Percentiles rank a stretch among this genome's conserved stretches.
Evolutionary conservation across 2,113 vertebrate genomes (phyloP).

Genomic region (Cheilinus undulatus): DNA sequence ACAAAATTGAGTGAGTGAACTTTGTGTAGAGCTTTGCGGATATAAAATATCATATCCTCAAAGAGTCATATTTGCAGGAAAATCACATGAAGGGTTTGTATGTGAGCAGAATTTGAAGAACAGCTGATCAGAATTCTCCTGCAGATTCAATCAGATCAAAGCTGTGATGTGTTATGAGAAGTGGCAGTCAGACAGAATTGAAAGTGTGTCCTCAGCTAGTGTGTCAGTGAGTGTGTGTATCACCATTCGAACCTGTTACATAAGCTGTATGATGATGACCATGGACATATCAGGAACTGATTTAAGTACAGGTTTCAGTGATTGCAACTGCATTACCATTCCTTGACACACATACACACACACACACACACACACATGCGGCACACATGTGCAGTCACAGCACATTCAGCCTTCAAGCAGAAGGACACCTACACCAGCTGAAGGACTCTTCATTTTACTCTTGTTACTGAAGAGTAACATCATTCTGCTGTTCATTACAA

Average conservation of each 20-base stretch:
- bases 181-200: conserved; percentile 51
- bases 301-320: conserved; percentile 20
- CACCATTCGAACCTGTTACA: conserved; percentile 31
- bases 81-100: conserved; percentile 18
- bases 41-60: conserved; percentile 49
- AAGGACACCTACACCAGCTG: conserved; percentile 19
- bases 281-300: conserved; percentile 8
- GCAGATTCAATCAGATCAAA: conserved; percentile 63
- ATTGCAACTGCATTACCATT: conserved; percentile 29
- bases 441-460: conserved; percentile 11
- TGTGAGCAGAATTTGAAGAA: conserved; percentile 59
- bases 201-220: conserved; percentile 19
- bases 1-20: conserved; percentile 60
- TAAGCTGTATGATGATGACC: conserved; percentile 23
- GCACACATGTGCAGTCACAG: neutral
- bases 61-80: conserved; percentile 28
- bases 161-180: conserved; percentile 53
- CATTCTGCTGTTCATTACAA: too few species aligned
- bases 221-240: conserved; percentile 22
- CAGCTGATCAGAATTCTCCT: conserved; percentile 53
- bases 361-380: conserved; percentile 14
- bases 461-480: neutral
- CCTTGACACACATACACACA: neutral
- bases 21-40: conserved; percentile 46
- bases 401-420: neutral